phyloP scores from a whole-genome alignment of 2,113 vertebrate genomes.

The Corydoras sp. region DNA sequence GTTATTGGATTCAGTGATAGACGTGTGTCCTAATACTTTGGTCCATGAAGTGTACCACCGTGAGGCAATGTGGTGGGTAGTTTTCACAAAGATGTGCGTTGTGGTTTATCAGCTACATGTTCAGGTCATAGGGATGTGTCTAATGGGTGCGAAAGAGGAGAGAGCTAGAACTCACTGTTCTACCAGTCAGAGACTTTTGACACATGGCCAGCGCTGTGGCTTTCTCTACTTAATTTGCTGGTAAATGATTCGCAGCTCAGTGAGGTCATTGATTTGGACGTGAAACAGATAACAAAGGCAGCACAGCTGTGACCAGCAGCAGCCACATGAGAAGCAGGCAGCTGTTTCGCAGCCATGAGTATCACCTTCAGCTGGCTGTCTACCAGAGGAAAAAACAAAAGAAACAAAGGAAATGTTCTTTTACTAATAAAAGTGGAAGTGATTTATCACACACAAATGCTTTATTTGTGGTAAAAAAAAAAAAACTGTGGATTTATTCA shows the following conservation, averaged over 20 bases:
- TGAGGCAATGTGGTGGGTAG: no score
- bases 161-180: slow-evolving; percentile 1
- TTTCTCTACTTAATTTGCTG: slow-evolving; percentile 12
- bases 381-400: slow-evolving; percentile 8
- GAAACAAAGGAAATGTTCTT: neutral
- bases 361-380: slow-evolving; percentile 12
- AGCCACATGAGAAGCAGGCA: neutral
- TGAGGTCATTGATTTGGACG: neutral
- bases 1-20: no score
- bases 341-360: slow-evolving; percentile 12
- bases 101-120: no score
- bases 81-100: no score
- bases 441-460: no score
- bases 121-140: no score
- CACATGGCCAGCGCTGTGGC: slow-evolving; percentile 3
- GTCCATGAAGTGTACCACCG: no score
- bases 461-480: no score
- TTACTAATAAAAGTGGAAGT: no score
- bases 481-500: no score
- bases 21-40: no score
- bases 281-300: slow-evolving; percentile 10
- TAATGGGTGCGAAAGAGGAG: no score
- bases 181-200: slow-evolving; percentile 25
- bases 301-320: neutral
- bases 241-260: slow-evolving; percentile 8